Percentiles rank a stretch among this genome's conserved stretches.
Evolutionary conservation across 2,113 vertebrate genomes (phyloP).

Genomic region (Pogona vitticeps): DNA sequence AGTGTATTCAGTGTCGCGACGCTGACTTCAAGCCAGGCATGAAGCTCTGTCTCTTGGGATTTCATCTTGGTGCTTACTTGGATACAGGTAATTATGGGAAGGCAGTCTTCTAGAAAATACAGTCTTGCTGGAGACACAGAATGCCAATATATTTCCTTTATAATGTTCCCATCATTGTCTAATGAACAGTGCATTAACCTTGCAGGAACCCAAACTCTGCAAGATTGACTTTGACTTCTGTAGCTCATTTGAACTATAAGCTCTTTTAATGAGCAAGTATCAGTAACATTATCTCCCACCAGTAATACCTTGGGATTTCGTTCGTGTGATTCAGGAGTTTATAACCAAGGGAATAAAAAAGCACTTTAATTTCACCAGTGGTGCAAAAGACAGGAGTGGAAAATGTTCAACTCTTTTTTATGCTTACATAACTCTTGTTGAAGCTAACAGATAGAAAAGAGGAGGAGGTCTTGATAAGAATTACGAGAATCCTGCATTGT

Average conservation of each 20-base stretch:
- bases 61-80: conserved; percentile 1
- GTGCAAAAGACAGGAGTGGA: background rate
- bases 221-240: background rate
- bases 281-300: background rate
- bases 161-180: background rate
- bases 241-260: background rate
- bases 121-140: background rate
- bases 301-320: background rate
- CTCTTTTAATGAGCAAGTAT: conserved; percentile 16
- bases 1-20: background rate
- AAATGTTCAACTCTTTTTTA: background rate
- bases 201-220: background rate
- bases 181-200: conserved; percentile 4
- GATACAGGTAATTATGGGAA: conserved; percentile 3
- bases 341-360: background rate
- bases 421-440: background rate
- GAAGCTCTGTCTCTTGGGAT: background rate
- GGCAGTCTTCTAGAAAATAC: conserved; percentile 14
- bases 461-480: background rate
- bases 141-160: conserved; percentile 1
- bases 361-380: background rate
- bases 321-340: background rate
- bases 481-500: background rate
- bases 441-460: background rate
- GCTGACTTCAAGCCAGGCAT: background rate